A percentile compares a stretch with the other conserved stretches of the same genome.
These are phyloP conservation scores for Hycleus cichorii DNA, from an alignment of 1,140 invertebrate species.

Conservation along the genomic window DNA sequence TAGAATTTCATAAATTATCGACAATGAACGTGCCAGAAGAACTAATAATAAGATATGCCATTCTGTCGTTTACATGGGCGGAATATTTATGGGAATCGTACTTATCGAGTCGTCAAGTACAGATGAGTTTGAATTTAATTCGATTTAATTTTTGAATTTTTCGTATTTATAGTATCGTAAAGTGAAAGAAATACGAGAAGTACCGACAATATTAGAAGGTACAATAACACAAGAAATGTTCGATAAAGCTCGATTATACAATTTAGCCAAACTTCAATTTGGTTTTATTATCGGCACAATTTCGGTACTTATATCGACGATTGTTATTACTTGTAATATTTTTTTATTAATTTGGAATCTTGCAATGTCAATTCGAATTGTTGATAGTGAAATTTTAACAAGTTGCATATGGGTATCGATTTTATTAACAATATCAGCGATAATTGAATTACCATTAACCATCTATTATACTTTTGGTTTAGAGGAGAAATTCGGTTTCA, in stretches of 20 bases:
- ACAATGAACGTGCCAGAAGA: conserved; percentile 9
- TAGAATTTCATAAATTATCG: too few relatives aligned
- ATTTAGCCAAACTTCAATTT: conserved; percentile 76
- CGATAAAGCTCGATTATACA: conserved; percentile 78
- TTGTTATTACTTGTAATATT: conserved; percentile 54
- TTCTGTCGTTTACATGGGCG: conserved; percentile 50
- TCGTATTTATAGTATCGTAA: conserved; percentile 24
- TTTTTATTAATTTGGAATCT: conserved; percentile 57
- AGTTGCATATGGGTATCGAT: conserved; percentile 74
- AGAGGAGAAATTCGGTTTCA: conserved; percentile 97
- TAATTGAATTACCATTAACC: conserved; percentile 71
- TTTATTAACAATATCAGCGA: conserved; percentile 58
- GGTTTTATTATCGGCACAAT: conserved; percentile 65
- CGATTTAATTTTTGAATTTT: conserved; percentile 20
- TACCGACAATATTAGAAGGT: conserved; percentile 66
- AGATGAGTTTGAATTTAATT: conserved; percentile 7
- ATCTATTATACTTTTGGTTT: conserved; percentile 91
- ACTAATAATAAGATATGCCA: conserved; percentile 30
- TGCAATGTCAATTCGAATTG: conserved; percentile 47
- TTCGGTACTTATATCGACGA: conserved; percentile 61
- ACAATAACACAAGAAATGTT: conserved; percentile 79
- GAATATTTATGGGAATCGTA: conserved; percentile 75
- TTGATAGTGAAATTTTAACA: conserved; percentile 32
- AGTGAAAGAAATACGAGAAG: conserved; percentile 54
- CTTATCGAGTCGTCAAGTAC: conserved; percentile 76